Percentiles rank a stretch among this genome's conserved stretches.
phyloP scores from a whole-genome alignment of 1,140 invertebrate species.

The Parapsyche elsis region DNA sequence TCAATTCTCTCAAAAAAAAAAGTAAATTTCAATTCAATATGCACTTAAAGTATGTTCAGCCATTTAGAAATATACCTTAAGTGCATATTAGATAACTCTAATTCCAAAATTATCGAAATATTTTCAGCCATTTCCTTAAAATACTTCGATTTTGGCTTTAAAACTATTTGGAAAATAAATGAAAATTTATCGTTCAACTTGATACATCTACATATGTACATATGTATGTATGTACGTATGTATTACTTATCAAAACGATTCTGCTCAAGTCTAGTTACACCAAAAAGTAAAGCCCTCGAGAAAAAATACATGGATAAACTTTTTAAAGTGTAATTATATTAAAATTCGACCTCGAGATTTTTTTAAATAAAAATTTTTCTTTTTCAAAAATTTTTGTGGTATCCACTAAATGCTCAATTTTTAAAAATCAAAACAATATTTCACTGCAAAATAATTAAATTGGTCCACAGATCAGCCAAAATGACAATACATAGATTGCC shows the following conservation, averaged over 20 bases:
- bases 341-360: too few species aligned
- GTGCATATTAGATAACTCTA: neutral
- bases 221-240: too few species aligned
- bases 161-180: neutral
- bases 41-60: neutral
- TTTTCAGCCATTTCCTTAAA: constrained; percentile 43
- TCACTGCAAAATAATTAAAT: neutral
- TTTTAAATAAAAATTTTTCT: constrained; percentile 3
- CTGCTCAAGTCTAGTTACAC: too few species aligned
- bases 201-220: too few species aligned
- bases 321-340: too few species aligned
- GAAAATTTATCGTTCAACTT: too few species aligned
- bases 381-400: neutral
- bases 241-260: too few species aligned
- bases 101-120: neutral
- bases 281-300: too few species aligned
- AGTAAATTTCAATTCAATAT: neutral
- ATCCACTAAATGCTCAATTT: neutral
- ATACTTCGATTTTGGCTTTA: constrained; percentile 25
- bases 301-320: too few species aligned
- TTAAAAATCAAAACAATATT: neutral
- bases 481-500: neutral
- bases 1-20: too few species aligned
- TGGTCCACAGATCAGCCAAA: constrained; percentile 12
- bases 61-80: neutral